Percentiles rank a stretch among this genome's conserved stretches.
phyloP scores from a whole-genome alignment of 2,888 invertebrate species.

The Norana najaformis region DNA sequence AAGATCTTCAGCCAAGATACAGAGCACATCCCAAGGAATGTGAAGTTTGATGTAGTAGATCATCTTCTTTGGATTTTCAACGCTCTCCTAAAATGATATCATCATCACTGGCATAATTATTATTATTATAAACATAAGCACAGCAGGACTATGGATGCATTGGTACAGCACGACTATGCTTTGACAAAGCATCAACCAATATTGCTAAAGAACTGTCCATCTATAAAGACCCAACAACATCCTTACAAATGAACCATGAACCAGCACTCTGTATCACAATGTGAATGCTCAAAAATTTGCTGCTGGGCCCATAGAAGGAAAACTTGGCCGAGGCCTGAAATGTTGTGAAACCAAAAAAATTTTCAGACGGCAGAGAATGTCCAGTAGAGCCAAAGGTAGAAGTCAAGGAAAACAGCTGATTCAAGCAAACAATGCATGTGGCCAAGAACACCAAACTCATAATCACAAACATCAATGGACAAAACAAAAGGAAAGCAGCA shows the following conservation, averaged over 20 bases:
- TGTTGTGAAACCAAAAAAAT: background rate
- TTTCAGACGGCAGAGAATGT: background rate
- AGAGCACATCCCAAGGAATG: conserved; percentile 63
- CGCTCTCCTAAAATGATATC: conserved; percentile 24
- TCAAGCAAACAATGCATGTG: too few species aligned
- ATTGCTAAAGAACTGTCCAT: background rate
- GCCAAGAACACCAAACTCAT: background rate
- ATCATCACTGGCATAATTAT: too few species aligned
- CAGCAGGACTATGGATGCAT: background rate
- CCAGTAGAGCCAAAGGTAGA: background rate
- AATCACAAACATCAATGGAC: background rate
- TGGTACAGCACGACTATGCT: background rate
- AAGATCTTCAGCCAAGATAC: conserved; percentile 63
- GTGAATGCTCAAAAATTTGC: too few species aligned
- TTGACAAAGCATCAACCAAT: background rate
- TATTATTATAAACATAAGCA: too few species aligned
- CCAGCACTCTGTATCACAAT: background rate
- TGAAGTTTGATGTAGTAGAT: conserved; percentile 48
- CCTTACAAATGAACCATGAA: background rate
- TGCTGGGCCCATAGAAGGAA: too few species aligned
- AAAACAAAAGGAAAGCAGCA: background rate
- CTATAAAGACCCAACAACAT: background rate
- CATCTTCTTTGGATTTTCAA: conserved; percentile 29
- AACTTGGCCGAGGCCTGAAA: background rate
- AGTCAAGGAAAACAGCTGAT: background rate